These are phyloP conservation scores for Hesperophylax magnus DNA, from an alignment of 1,140 invertebrate genomes.

Conservation along the genomic window DNA sequence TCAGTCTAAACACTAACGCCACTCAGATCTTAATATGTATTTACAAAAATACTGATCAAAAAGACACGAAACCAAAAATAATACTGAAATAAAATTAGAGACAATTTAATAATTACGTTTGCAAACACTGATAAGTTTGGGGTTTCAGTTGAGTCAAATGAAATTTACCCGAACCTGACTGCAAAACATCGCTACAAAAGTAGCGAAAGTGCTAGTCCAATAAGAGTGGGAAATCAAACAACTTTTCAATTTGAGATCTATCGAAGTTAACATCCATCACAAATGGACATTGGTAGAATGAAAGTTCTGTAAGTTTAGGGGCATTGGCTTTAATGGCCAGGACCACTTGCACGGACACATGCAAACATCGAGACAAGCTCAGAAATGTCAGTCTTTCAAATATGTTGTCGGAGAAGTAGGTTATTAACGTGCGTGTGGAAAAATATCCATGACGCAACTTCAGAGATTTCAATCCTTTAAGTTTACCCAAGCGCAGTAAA, in stretches of 20 bases:
- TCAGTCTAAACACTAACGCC: neutral
- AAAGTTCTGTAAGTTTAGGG: constrained; percentile 68
- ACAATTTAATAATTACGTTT: neutral
- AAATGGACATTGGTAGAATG: constrained; percentile 69
- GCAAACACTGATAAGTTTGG: too few relatives aligned
- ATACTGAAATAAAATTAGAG: constrained; percentile 53
- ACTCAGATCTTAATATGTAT: neutral
- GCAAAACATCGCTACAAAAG: too few relatives aligned
- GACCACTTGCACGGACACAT: constrained; percentile 68
- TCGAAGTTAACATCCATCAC: constrained; percentile 67
- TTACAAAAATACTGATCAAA: constrained; percentile 19
- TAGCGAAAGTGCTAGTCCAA: constrained; percentile 62
- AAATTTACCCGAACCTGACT: too few relatives aligned
- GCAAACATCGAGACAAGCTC: constrained; percentile 68
- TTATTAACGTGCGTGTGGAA: constrained; percentile 66
- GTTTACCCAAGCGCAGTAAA: constrained; percentile 64
- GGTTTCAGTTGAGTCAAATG: too few relatives aligned
- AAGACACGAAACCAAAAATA: neutral
- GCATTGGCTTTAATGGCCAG: constrained; percentile 68
- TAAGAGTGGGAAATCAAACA: constrained; percentile 68
- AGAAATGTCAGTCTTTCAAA: constrained; percentile 68
- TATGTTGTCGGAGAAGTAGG: constrained; percentile 68
- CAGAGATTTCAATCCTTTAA: constrained; percentile 67
- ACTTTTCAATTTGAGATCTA: constrained; percentile 66
- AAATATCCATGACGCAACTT: constrained; percentile 70